Evolutionary conservation across 2,888 invertebrate genomes (phyloP), one percentile per base, ranked within the genome.

Genomic region (Sminthurinus aureus): DNA sequence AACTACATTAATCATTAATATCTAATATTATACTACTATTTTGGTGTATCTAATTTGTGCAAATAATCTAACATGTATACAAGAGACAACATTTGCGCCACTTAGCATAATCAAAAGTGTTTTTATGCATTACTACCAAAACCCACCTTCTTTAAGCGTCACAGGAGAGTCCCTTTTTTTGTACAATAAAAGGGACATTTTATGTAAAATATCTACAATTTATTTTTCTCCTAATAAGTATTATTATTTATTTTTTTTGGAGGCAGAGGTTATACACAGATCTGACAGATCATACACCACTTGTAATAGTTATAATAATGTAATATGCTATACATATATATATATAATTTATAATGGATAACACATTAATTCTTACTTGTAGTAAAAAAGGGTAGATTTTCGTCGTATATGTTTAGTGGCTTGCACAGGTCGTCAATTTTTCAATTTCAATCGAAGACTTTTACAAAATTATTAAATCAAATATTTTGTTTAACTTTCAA

Each of bases 1-100:
- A n/a, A 58, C 38, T 84, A 85, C 15, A 24, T 73, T 22, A 20
- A 11, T n/a, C 52, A 52, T 52, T 52, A n/a, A 52, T 52, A 52
- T 52, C 13, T 58, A 6, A 58, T 15, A 6, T 2, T 58, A 18
- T 9, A 58, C 58, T 6, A 15, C 15, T 58, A 58, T 58, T 58
- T 58, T 58, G 58, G 38, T 58, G 18, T 58, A 15, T 58, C 18
- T 58, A 58, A 18, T 58, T 58, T 58, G 58, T 58, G 58, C 38
- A 38, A 38, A 38, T 38, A 38, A 38, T 38, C 38, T 38, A 38
- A 1, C 9, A 58, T 18, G 58, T 58, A n/a, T n/a, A 58, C 58
- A 13, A 58, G 58, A 58, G 58, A 58, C 58, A 15, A 18, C 18
- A 58, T 58, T 58, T 58, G 58, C 13, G 58, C 18, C 58, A 58